Conservation (phyloP, 2,797 vertebrate genomes). For the Psittacula derbiana region DNA sequence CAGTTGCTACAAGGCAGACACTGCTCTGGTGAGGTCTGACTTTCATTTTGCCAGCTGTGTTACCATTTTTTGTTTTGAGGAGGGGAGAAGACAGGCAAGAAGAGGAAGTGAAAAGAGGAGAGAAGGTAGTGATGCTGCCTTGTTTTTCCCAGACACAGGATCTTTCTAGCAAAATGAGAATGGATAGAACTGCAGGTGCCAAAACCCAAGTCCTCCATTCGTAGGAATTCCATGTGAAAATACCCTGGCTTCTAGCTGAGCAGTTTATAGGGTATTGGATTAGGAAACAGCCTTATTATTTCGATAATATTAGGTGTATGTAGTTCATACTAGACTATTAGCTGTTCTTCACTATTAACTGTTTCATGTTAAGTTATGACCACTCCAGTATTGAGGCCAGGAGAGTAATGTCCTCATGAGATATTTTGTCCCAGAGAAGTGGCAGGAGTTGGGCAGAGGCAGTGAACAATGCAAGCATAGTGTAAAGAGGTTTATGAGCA, state of each 20-base stretch:
- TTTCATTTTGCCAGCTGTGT: neutral
- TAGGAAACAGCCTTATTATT: neutral
- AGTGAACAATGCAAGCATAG: neutral
- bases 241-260: neutral
- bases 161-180: neutral
- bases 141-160: neutral
- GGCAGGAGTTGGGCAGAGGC: neutral
- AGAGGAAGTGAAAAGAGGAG: neutral
- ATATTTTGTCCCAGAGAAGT: neutral
- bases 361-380: neutral
- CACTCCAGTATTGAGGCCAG: neutral
- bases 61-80: neutral
- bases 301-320: neutral
- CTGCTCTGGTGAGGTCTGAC: neutral
- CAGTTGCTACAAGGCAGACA: neutral
- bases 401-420: neutral
- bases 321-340: neutral
- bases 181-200: neutral
- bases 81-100: neutral
- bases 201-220: accelerated
- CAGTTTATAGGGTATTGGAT: neutral
- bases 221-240: neutral
- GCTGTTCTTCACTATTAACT: neutral
- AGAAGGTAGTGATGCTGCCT: neutral
- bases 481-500: neutral